Base-by-base conservation (phyloP, 2,888 invertebrate genomes). In the Dolichopus griseipennis region DNA sequence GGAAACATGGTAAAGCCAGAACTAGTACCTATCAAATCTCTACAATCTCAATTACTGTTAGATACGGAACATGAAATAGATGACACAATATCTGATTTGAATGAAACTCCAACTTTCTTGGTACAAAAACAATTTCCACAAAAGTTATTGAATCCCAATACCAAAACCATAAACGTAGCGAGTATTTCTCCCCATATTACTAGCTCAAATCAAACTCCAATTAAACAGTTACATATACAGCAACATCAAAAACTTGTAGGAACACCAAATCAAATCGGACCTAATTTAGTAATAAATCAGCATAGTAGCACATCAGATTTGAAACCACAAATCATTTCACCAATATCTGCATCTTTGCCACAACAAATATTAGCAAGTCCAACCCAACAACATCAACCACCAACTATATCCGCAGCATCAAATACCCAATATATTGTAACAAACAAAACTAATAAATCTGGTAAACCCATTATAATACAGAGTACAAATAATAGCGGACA, bases 311-410 rank as follows among this genome's bases (percentile, higher is more conserved):
- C 81, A 12, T 80, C 80, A 18, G 77, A 80, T 2, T 75, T 74
- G 37, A 80, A 80, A 27, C 70, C 81, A 8, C 81, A 81, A 73
- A 79, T 80, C 1, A 80, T 80, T 1, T 52, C 63, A 22, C 72
- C 1, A 71, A 70, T 6, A 63, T 63, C 63, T 27, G 4, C 27
- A 12, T 62, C 68, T 5, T 69, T 18, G 66, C 66, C 20, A 69
- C 41, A 64, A 65, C 70, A 64, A 21, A 62, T 62, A 22, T 12
- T 62, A 21, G 62, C 61, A 10, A 22, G 27, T 43, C 61, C 65
- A 41, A 69, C 61, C 68, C 68, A 64, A 64, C 67, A 34, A 65
- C 69, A 61, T 66, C 72, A 66, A 64, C 70, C 41, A 70, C 18
- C 70, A 71, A 37, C 72, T 72, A 65, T 34, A 65, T 1, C 71